These are phyloP conservation scores for Caenorhabditis afra DNA, from an alignment of 2,888 invertebrate species.

Conservation along the genomic window DNA sequence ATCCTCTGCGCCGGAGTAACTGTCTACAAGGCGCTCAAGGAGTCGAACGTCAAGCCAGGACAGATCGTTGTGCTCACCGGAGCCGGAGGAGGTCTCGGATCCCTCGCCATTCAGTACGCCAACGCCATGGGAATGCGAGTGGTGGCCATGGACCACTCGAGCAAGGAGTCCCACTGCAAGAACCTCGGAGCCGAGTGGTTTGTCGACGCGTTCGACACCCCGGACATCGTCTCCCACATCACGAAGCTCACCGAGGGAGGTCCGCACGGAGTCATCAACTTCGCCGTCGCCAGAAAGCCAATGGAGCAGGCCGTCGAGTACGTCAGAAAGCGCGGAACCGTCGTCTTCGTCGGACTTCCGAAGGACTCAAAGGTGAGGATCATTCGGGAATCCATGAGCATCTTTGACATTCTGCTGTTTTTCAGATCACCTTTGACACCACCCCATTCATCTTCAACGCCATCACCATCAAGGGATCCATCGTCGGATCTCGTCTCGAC, in stretches of 20 bases:
- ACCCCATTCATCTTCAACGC: conserved; percentile 60
- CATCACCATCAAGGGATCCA: conserved; percentile 65
- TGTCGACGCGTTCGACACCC: conserved; percentile 58
- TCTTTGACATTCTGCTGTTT: not conserved
- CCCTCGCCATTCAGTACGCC: conserved; percentile 69
- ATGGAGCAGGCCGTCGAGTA: conserved; percentile 66
- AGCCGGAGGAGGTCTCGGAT: conserved; percentile 72
- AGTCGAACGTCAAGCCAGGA: conserved; percentile 64
- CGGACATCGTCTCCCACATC: conserved; percentile 56
- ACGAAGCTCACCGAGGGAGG: conserved; percentile 66
- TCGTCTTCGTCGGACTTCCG: conserved; percentile 67
- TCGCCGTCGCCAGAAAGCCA: conserved; percentile 62
- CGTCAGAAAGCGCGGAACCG: conserved; percentile 64
- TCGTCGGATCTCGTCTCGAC: conserved; percentile 66
- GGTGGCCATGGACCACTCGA: conserved; percentile 65
- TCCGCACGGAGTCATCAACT: conserved; percentile 68
- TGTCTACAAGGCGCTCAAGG: conserved; percentile 68
- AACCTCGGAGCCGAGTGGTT: conserved; percentile 66
- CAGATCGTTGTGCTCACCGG: conserved; percentile 69
- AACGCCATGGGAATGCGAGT: conserved; percentile 69
- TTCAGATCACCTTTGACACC: conserved; percentile 60
- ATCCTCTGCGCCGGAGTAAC: conserved; percentile 71
- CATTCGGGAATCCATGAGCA: not conserved
- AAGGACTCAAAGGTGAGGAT: conserved; percentile 57
- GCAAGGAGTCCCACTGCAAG: conserved; percentile 61